These are phyloP conservation scores for Phaedon cochleariae DNA, from an alignment of 2,888 invertebrate species.

Conservation along the genomic window DNA sequence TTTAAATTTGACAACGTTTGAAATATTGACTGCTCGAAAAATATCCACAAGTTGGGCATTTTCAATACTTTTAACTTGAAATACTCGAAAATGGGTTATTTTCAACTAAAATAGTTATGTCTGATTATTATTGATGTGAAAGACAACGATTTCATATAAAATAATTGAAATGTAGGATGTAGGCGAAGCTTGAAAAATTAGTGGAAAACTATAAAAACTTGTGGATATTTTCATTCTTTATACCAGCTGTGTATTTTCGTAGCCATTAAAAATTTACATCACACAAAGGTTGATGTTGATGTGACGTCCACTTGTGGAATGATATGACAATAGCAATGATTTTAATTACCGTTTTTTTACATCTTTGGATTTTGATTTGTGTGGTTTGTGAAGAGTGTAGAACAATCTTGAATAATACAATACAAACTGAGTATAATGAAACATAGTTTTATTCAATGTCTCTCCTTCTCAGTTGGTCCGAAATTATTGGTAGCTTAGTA, in stretches of 20 bases:
- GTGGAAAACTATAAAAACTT: background rate
- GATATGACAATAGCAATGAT: background rate
- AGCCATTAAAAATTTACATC: background rate
- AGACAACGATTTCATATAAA: too few relatives aligned
- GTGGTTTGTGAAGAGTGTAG: conserved; percentile 43
- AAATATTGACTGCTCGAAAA: background rate
- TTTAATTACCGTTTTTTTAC: background rate
- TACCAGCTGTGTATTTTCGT: background rate
- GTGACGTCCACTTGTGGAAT: background rate
- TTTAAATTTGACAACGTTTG: background rate
- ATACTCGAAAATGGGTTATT: too few relatives aligned
- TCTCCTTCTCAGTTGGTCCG: too few relatives aligned
- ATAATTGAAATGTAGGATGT: too few relatives aligned
- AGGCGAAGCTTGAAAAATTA: background rate
- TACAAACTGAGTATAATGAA: conserved; percentile 29
- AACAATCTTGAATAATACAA: conserved; percentile 42
- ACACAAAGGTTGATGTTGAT: background rate
- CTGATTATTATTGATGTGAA: too few relatives aligned
- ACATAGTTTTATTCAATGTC: background rate
- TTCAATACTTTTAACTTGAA: background rate
- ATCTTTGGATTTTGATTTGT: conserved; percentile 25
- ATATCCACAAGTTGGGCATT: background rate
- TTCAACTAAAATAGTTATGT: too few relatives aligned
- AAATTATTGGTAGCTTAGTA: too few relatives aligned
- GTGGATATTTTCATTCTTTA: background rate